Conservation (phyloP, 2,797 vertebrate genomes). For the Danionella dracula region DNA sequence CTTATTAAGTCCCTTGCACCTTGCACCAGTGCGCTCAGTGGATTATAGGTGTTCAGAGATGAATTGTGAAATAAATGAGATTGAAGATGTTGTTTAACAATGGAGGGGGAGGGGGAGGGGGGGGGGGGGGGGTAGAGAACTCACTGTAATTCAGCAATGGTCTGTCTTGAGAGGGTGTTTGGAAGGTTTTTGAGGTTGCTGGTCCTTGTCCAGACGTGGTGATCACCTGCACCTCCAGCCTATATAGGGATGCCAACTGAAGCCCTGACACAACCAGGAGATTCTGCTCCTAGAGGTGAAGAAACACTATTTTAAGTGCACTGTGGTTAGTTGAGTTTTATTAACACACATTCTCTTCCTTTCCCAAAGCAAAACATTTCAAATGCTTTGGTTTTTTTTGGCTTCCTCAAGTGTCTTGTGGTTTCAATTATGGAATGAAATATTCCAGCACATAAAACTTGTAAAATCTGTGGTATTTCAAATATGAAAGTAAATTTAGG, state of each 20-base stretch:
- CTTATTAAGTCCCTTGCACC: background rate
- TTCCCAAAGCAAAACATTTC: too few relatives aligned
- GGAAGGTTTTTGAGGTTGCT: conserved; percentile 75
- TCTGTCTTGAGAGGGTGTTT: conserved; percentile 65
- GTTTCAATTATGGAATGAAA: too few relatives aligned
- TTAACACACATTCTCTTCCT: too few relatives aligned
- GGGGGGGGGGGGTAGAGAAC: conserved; percentile 41
- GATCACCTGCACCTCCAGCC: conserved; percentile 80
- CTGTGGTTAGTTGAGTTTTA: too few relatives aligned
- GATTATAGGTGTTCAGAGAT: background rate
- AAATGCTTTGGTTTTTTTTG: too few relatives aligned
- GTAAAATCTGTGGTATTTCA: too few relatives aligned
- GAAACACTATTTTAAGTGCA: too few relatives aligned
- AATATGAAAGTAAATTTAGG: too few relatives aligned
- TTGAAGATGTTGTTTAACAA: background rate
- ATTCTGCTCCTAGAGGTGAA: conserved; percentile 65
- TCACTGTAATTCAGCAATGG: conserved; percentile 61
- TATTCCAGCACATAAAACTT: too few relatives aligned
- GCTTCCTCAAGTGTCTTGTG: too few relatives aligned
- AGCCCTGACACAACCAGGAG: conserved; percentile 76
- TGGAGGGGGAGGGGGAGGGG: background rate
- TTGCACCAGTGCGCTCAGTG: background rate
- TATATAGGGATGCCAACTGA: conserved; percentile 76
- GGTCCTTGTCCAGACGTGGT: conserved; percentile 79
- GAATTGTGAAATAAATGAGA: background rate